Conservation (phyloP, 2,113 vertebrate genomes). For the Eptatretus burgeri region DNA sequence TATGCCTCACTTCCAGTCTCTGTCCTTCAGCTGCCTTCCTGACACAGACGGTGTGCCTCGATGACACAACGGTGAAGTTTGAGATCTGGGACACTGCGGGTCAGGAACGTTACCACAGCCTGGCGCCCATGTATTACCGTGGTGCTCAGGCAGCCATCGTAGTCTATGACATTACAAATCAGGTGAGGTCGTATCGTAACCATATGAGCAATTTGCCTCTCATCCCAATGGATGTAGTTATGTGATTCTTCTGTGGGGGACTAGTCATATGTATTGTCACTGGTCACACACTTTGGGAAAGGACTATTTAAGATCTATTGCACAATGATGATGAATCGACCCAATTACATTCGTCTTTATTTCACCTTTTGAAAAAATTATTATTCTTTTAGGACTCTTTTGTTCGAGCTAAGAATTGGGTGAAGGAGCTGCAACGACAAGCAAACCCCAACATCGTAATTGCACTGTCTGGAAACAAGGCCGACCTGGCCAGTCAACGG, state of each 20-base stretch:
- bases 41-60: conserved; percentile 33
- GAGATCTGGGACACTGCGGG: conserved; percentile 43
- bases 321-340: too few species aligned
- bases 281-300: too few species aligned
- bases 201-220: not conserved
- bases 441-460: conserved; percentile 34
- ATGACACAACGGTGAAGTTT: conserved; percentile 35
- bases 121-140: conserved; percentile 37
- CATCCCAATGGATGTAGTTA: too few species aligned
- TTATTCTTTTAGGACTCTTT: conserved; percentile 22
- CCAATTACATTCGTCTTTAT: too few species aligned
- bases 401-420: conserved; percentile 30
- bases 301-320: too few species aligned
- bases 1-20: too few species aligned
- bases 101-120: conserved; percentile 33
- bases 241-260: too few species aligned
- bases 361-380: not conserved
- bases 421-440: conserved; percentile 32
- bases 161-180: conserved; percentile 36
- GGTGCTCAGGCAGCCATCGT: conserved; percentile 32
- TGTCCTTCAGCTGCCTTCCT: conserved; percentile 22
- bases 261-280: too few species aligned
- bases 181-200: conserved; percentile 14
- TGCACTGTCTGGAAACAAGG: conserved; percentile 28
- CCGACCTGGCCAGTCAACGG: conserved; percentile 29